phyloP scores from a whole-genome alignment of 1,140 invertebrate species.

The Euglossa dilemma region DNA sequence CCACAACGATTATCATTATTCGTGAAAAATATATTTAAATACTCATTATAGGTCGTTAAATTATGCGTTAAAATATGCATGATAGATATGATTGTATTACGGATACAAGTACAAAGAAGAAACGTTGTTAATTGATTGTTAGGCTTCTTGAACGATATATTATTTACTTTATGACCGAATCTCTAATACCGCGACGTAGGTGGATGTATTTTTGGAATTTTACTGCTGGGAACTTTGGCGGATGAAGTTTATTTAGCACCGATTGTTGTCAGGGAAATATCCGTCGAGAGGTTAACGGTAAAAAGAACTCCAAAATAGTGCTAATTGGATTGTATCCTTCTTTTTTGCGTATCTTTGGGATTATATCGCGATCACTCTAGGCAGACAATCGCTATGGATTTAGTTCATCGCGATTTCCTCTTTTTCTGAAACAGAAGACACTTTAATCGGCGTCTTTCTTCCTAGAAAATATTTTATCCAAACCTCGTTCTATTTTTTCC shows the following conservation, averaged over 20 bases:
- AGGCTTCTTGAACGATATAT: not conserved
- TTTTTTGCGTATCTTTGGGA: not conserved
- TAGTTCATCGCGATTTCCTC: not conserved
- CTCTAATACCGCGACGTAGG: not conserved
- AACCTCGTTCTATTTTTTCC: too few relatives aligned
- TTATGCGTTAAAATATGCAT: too few relatives aligned
- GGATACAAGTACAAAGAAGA: too few relatives aligned
- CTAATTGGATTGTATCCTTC: not conserved
- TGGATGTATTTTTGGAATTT: not conserved
- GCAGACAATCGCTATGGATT: not conserved
- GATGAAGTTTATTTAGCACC: conserved; percentile 13
- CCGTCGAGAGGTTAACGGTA: not conserved
- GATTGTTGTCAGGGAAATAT: not conserved
- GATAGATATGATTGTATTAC: too few relatives aligned
- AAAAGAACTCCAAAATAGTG: not conserved
- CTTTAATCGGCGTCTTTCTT: too few relatives aligned
- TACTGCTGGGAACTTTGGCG: not conserved
- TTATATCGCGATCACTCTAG: not conserved
- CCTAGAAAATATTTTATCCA: too few relatives aligned
- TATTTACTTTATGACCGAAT: not conserved
- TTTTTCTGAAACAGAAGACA: too few relatives aligned
- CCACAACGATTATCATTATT: too few relatives aligned
- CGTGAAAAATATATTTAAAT: too few relatives aligned
- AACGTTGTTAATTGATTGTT: too few relatives aligned
- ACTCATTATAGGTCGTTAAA: too few relatives aligned